Conservation (phyloP, 2,797 vertebrate genomes). For the Melopsittacus undulatus region DNA sequence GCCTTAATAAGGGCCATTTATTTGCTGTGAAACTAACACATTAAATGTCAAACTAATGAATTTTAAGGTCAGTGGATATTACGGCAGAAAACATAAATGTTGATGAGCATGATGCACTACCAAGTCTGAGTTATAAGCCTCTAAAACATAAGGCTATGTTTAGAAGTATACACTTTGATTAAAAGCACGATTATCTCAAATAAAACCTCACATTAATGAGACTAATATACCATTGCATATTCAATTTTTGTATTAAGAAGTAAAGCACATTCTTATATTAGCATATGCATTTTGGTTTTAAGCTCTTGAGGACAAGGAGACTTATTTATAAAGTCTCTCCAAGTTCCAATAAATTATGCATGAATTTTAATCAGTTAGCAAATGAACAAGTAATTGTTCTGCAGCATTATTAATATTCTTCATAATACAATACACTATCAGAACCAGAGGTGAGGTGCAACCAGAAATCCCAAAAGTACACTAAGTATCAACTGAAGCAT, state of each 20-base stretch:
- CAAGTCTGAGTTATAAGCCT: not conserved
- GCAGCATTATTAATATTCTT: conserved; percentile 82
- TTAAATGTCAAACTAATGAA: conserved; percentile 42
- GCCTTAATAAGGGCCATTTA: conserved; percentile 30
- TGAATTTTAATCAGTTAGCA: conserved; percentile 83
- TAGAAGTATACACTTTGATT: conserved; percentile 54
- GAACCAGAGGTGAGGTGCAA: conserved; percentile 70
- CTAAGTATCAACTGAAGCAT: conserved; percentile 73
- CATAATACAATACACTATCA: conserved; percentile 76
- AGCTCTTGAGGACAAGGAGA: conserved; percentile 73
- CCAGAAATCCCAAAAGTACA: conserved; percentile 73
- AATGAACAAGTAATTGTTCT: conserved; percentile 83
- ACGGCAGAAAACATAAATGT: not conserved
- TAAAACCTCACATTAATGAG: conserved; percentile 64
- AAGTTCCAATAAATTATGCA: conserved; percentile 81
- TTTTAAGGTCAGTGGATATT: conserved; percentile 33
- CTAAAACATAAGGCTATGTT: conserved; percentile 9
- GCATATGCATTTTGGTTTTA: conserved; percentile 74
- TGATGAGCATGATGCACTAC: conserved; percentile 1
- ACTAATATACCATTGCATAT: conserved; percentile 63
- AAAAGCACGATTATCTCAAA: conserved; percentile 54
- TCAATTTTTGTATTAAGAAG: conserved; percentile 67
- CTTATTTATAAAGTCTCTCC: conserved; percentile 79
- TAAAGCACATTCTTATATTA: conserved; percentile 72
- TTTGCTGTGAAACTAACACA: conserved; percentile 15